Conservation (phyloP, 2,797 vertebrate genomes). For the Coccyzus lansbergi region DNA sequence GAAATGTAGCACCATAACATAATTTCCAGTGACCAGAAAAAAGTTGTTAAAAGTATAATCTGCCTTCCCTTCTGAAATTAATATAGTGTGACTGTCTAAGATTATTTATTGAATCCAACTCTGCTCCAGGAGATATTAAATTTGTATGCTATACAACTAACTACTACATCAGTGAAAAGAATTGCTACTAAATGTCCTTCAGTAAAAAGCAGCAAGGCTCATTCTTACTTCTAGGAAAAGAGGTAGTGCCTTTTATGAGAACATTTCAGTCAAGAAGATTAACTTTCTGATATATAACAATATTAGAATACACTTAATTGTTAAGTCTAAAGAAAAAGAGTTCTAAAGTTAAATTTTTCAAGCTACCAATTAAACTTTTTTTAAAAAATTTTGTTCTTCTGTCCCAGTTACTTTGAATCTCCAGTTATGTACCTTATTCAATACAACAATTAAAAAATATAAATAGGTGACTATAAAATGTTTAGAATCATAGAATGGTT, state of each 20-base stretch:
- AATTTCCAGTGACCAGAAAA: neutral
- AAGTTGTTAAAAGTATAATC: neutral
- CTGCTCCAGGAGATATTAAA: neutral
- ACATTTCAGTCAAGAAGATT: neutral
- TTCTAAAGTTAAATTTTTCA: neutral
- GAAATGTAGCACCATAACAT: neutral
- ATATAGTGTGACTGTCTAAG: neutral
- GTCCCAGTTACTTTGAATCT: neutral
- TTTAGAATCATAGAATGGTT: no score
- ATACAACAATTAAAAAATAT: neutral
- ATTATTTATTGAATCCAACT: neutral
- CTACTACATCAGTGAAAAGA: neutral
- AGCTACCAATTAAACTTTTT: neutral
- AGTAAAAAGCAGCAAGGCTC: neutral
- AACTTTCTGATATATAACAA: neutral
- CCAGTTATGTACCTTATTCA: neutral
- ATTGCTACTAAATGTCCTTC: neutral
- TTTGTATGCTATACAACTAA: neutral
- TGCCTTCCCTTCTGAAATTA: neutral
- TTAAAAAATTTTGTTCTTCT: neutral
- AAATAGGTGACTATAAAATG: neutral
- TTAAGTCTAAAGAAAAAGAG: neutral
- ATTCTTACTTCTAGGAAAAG: neutral
- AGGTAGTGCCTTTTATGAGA: neutral
- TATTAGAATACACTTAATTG: neutral